Evolutionary conservation across 2,113 vertebrate genomes (phyloP).

Genomic region (Psophia crepitans): DNA sequence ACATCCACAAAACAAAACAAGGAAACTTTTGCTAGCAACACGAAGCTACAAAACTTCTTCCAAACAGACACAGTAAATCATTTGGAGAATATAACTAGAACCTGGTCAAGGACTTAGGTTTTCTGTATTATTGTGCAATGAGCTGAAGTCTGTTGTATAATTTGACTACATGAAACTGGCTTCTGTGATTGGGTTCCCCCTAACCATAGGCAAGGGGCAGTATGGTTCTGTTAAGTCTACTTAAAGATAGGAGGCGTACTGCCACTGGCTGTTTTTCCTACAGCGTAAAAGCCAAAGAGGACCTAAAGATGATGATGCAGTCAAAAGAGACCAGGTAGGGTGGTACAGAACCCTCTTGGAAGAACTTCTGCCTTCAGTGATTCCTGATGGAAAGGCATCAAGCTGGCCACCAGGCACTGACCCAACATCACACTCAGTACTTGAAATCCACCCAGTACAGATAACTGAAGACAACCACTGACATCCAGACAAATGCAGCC

Average conservation of each 20-base stretch:
- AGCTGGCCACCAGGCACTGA: neutral
- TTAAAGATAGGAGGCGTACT: neutral
- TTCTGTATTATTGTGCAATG: neutral
- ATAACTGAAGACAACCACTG: neutral
- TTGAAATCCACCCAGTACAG: neutral
- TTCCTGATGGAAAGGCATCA: conserved; percentile 2
- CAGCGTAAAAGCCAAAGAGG: neutral
- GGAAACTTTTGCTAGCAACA: neutral
- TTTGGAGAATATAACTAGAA: neutral
- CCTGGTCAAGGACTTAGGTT: neutral
- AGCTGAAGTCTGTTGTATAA: neutral
- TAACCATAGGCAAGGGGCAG: neutral
- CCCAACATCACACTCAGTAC: neutral
- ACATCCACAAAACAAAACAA: neutral
- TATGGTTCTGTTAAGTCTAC: fast-evolving
- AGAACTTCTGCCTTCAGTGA: neutral
- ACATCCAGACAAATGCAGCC: neutral
- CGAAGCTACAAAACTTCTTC: neutral
- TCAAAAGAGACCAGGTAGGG: neutral
- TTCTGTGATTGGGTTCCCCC: neutral
- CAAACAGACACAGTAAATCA: neutral
- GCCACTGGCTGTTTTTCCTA: neutral
- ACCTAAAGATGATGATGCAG: neutral
- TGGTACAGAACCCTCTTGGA: neutral
- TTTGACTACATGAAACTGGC: neutral